These are phyloP conservation scores for Zaprionus ghesquierei DNA, from an alignment of 1,140 invertebrate genomes.

Conservation along the genomic window DNA sequence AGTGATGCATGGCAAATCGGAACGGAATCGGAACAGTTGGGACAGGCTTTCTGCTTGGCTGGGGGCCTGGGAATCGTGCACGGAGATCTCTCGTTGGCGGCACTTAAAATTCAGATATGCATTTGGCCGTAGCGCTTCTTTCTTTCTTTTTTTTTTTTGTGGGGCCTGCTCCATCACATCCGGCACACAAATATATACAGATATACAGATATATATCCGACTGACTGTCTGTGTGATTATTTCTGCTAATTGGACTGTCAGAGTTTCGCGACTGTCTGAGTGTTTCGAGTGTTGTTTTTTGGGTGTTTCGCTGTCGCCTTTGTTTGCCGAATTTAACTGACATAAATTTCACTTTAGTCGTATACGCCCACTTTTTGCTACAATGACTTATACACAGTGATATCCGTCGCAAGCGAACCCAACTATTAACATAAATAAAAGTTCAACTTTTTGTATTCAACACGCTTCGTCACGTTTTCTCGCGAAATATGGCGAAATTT, in stretches of 20 bases:
- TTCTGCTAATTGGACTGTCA: constrained; percentile 81
- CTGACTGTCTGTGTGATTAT: constrained; percentile 45
- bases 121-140: constrained; percentile 24
- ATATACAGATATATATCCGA: constrained; percentile 18
- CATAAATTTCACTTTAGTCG: constrained; percentile 73
- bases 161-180: constrained; percentile 64
- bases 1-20: constrained; percentile 59
- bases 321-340: constrained; percentile 63
- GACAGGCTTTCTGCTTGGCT: constrained; percentile 73
- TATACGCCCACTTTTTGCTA: constrained; percentile 41
- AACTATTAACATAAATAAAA: constrained; percentile 23
- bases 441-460: not conserved
- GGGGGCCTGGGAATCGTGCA: constrained; percentile 59
- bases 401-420: not conserved
- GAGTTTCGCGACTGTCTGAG: constrained; percentile 37
- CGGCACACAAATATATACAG: constrained; percentile 58
- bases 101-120: constrained; percentile 67
- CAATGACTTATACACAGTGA: not conserved
- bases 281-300: constrained; percentile 3
- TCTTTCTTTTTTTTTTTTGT: constrained; percentile 44
- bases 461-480: not conserved
- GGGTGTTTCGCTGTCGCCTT: constrained; percentile 18
- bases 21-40: constrained; percentile 9
- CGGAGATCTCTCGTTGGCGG: constrained; percentile 24
- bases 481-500: not conserved